Conservation (phyloP, 2,888 invertebrate species). For the Lasioglossum lativentre region DNA sequence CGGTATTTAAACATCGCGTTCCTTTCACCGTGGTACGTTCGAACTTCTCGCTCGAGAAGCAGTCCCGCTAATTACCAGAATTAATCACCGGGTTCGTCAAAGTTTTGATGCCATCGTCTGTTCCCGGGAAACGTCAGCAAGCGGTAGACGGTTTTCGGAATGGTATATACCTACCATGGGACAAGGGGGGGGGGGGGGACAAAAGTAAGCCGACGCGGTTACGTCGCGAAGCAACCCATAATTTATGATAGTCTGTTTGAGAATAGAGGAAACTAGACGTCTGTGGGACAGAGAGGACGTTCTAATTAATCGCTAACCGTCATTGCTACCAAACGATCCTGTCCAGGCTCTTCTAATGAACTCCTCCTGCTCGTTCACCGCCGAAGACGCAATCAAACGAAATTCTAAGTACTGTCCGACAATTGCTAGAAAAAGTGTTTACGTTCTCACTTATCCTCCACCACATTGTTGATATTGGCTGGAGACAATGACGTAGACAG, state of each 20-base stretch:
- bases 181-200: neutral
- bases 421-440: neutral
- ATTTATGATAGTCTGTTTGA: constrained; percentile 49
- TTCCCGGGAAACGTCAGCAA: neutral
- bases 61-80: constrained; percentile 36
- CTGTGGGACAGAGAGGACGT: neutral
- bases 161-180: neutral
- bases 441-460: too few relatives aligned
- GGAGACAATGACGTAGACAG: too few relatives aligned
- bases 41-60: constrained; percentile 17
- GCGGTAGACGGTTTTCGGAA: neutral
- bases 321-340: neutral
- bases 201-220: neutral
- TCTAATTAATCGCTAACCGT: neutral
- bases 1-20: neutral
- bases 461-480: too few relatives aligned
- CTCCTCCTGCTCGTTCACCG: neutral
- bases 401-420: neutral
- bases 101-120: constrained; percentile 45
- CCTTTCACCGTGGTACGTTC: neutral
- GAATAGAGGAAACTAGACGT: constrained; percentile 48
- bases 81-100: constrained; percentile 43
- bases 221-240: constrained; percentile 14
- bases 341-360: neutral
- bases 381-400: neutral